Evolutionary conservation across 2,113 vertebrate genomes (phyloP).

Genomic region (Cheilinus undulatus): DNA sequence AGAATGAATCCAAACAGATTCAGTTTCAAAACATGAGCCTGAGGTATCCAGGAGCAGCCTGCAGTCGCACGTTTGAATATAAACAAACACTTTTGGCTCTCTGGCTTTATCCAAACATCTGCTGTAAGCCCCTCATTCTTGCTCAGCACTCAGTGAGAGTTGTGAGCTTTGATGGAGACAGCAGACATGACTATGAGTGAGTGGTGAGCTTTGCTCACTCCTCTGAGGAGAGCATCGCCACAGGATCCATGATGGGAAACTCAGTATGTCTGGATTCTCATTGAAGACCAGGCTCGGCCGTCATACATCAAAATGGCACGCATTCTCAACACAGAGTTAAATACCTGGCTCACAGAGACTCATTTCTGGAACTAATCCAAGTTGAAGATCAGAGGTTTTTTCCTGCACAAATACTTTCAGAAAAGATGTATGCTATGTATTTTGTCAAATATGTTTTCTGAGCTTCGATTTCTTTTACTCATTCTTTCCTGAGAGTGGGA

Average conservation of each 20-base stretch:
- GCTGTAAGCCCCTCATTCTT: slow-evolving; percentile 34
- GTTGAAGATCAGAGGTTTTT: too few species aligned
- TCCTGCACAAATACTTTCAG: too few species aligned
- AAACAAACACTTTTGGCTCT: slow-evolving; percentile 71
- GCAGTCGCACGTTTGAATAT: slow-evolving; percentile 57
- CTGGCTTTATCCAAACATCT: slow-evolving; percentile 51
- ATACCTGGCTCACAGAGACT: neutral
- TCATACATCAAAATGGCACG: slow-evolving; percentile 15
- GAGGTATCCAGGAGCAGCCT: slow-evolving; percentile 51
- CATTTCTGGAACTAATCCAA: neutral
- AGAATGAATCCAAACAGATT: slow-evolving; percentile 73
- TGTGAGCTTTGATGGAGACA: slow-evolving; percentile 45
- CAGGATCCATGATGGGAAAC: slow-evolving; percentile 75
- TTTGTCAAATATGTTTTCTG: too few species aligned
- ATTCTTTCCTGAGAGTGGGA: too few species aligned
- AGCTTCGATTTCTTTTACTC: too few species aligned
- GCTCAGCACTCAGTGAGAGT: slow-evolving; percentile 20
- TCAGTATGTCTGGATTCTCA: slow-evolving; percentile 59
- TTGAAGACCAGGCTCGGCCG: slow-evolving; percentile 23
- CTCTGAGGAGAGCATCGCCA: slow-evolving; percentile 60
- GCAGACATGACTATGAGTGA: slow-evolving; percentile 58
- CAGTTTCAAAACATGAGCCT: slow-evolving; percentile 79
- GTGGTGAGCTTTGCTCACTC: slow-evolving; percentile 37
- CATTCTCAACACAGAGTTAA: slow-evolving; percentile 5
- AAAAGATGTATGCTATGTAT: too few species aligned